Percentiles rank a stretch among this genome's conserved stretches.
phyloP scores from a whole-genome alignment of 2,113 vertebrate genomes.

The Pelecanus crispus region DNA sequence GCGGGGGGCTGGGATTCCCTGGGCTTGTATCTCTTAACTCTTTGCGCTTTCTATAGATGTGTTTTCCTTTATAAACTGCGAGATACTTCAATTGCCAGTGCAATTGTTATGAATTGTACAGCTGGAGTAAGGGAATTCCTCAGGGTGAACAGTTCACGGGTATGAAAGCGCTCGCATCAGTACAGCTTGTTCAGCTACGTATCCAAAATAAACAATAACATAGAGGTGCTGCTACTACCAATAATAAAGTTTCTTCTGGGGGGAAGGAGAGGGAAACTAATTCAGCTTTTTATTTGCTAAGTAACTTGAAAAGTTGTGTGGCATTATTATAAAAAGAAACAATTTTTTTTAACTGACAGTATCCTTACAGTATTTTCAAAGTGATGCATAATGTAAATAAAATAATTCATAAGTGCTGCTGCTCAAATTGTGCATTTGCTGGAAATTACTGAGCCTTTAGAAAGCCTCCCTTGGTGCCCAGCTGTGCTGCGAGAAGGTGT shows the following conservation, averaged over 20 bases:
- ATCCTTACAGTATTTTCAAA: background rate
- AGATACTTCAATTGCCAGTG: background rate
- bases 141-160: background rate
- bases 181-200: background rate
- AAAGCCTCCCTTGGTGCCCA: background rate
- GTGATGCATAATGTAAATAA: background rate
- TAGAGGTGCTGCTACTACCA: background rate
- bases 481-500: accelerated
- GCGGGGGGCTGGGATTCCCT: background rate
- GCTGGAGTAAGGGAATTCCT: constrained; percentile 17
- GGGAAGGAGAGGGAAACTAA: background rate
- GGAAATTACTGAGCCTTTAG: background rate
- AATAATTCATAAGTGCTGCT: background rate
- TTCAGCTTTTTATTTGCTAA: background rate
- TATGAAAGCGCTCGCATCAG: background rate
- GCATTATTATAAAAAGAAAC: background rate
- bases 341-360: background rate
- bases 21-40: background rate
- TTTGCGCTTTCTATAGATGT: background rate
- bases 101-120: background rate
- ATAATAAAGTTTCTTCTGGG: background rate
- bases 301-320: background rate
- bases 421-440: background rate
- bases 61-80: background rate
- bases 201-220: background rate